Evolutionary conservation across 2,113 vertebrate species (phyloP).

Genomic region (Nycticryphes semicollaris): DNA sequence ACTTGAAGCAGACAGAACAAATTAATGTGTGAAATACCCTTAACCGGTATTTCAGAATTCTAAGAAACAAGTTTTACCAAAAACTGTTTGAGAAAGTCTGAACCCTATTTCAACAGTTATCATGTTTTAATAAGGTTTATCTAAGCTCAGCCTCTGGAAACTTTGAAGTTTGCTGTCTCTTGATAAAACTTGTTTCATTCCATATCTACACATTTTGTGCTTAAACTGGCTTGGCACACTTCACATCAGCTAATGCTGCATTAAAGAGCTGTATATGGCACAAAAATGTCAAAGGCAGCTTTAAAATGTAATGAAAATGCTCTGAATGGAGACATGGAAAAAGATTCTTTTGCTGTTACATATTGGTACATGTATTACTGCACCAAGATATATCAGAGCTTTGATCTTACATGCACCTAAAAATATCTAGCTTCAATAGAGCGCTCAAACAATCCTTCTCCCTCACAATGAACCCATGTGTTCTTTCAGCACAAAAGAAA

Average conservation of each 20-base stretch:
- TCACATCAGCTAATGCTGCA: constrained; percentile 27
- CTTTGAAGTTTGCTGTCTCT: constrained; percentile 23
- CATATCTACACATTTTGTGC: neutral
- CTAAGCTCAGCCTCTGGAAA: constrained; percentile 53
- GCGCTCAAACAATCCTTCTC: constrained; percentile 53
- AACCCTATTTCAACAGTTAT: constrained; percentile 17
- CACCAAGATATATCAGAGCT: constrained; percentile 68
- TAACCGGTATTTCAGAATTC: constrained; percentile 32
- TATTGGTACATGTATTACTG: constrained; percentile 60
- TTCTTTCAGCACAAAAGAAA: constrained; percentile 57
- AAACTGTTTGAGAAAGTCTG: constrained; percentile 27
- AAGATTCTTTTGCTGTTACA: constrained; percentile 46
- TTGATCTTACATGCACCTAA: constrained; percentile 51
- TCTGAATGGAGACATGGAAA: constrained; percentile 56
- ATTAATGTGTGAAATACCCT: constrained; percentile 56
- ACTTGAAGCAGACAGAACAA: constrained; percentile 57
- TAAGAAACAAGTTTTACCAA: constrained; percentile 47
- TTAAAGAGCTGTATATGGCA: constrained; percentile 36
- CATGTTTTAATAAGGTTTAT: constrained; percentile 53
- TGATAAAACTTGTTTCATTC: constrained; percentile 55
- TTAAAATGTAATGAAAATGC: constrained; percentile 67
- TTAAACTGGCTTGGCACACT: constrained; percentile 40
- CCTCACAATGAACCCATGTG: constrained; percentile 46
- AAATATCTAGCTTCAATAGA: constrained; percentile 65
- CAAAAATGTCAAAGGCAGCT: constrained; percentile 52